A percentile compares a stretch with the other conserved stretches of the same genome.
Evolutionary conservation across 1,140 invertebrate species (phyloP).

Genomic region (Heliconius eleuchia): DNA sequence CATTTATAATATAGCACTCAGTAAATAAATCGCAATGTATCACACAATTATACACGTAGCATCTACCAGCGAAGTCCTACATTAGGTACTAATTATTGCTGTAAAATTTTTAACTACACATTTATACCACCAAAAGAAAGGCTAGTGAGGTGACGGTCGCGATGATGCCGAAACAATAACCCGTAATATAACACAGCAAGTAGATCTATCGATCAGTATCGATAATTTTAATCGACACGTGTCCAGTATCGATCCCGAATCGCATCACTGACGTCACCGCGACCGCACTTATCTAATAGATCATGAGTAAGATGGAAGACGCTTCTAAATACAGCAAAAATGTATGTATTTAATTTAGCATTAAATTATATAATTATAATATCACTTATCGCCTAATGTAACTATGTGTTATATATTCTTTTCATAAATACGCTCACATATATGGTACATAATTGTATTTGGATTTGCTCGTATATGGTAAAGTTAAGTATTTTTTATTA

Average conservation of each 20-base stretch:
- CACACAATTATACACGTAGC: conserved; percentile 74
- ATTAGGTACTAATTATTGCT: conserved; percentile 79
- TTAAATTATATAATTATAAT: conserved; percentile 69
- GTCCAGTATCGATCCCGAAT: neutral
- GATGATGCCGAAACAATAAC: conserved; percentile 43
- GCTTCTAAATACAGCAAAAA: conserved; percentile 79
- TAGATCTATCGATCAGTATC: neutral
- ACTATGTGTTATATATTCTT: conserved; percentile 63
- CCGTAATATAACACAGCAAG: conserved; percentile 38
- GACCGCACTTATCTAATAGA: conserved; percentile 58
- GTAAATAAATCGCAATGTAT: conserved; percentile 69
- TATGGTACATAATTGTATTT: conserved; percentile 62
- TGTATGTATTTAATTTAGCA: conserved; percentile 74
- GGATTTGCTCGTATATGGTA: conserved; percentile 44
- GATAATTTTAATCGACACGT: neutral
- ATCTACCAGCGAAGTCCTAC: conserved; percentile 75
- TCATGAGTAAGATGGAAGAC: conserved; percentile 78
- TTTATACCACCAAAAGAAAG: conserved; percentile 75
- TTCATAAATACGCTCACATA: conserved; percentile 66
- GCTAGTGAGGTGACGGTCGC: conserved; percentile 58
- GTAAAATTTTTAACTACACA: conserved; percentile 73
- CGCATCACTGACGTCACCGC: conserved; percentile 35
- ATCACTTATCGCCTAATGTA: conserved; percentile 75
- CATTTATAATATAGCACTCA: conserved; percentile 49
- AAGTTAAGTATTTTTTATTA: conserved; percentile 43